These are phyloP conservation scores for Elaeidobius kamerunicus DNA, from an alignment of 2,888 invertebrate genomes.

Conservation along the genomic window DNA sequence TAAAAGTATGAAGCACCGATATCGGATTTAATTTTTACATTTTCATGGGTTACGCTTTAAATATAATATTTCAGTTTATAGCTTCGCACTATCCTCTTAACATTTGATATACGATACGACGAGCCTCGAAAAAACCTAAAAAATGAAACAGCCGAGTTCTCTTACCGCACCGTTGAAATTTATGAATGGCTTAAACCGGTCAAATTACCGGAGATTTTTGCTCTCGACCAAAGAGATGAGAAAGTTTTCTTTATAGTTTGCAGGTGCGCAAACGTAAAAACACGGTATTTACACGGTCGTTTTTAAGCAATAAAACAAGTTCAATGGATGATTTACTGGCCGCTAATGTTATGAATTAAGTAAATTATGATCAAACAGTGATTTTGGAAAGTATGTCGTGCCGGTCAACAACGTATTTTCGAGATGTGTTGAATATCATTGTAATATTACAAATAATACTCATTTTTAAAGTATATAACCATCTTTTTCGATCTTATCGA, in stretches of 20 bases:
- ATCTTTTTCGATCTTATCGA: too few species aligned
- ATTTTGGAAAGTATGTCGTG: too few species aligned
- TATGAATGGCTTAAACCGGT: slow-evolving; percentile 29
- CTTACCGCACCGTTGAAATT: slow-evolving; percentile 22
- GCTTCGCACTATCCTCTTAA: too few species aligned
- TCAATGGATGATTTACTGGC: slow-evolving; percentile 19
- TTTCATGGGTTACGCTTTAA: too few species aligned
- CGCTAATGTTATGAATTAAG: slow-evolving; percentile 13
- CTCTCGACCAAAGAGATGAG: slow-evolving; percentile 25
- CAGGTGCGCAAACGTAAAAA: slow-evolving; percentile 33
- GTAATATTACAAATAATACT: too few species aligned
- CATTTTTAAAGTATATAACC: too few species aligned
- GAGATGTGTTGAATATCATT: too few species aligned
- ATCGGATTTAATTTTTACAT: too few species aligned
- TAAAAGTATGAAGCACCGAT: too few species aligned
- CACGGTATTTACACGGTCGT: slow-evolving; percentile 19
- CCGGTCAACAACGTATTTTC: too few species aligned
- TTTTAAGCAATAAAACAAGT: slow-evolving; percentile 16
- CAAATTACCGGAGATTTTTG: slow-evolving; percentile 29
- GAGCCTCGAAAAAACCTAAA: slow-evolving; percentile 6
- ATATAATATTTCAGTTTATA: too few species aligned
- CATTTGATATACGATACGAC: slow-evolving; percentile 21
- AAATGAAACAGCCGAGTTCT: slow-evolving; percentile 21
- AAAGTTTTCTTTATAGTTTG: slow-evolving; percentile 40
- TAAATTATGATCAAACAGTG: slow-evolving; percentile 5